Base-by-base conservation (phyloP, 2,113 vertebrate genomes). In the Cathartes aura region DNA sequence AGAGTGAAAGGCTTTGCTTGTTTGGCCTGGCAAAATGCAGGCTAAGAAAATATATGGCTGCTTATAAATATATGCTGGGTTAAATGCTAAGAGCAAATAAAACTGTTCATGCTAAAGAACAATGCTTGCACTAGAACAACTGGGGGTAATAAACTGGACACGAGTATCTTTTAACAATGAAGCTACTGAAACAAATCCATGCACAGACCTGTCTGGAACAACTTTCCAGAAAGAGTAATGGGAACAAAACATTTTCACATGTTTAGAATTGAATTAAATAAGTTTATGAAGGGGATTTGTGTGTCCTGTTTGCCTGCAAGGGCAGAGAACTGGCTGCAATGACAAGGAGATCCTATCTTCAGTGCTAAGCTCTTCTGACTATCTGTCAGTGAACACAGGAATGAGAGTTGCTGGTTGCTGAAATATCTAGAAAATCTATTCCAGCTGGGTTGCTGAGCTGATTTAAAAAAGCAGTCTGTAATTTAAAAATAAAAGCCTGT, bases 341-440 rank as follows among this genome's bases (percentile, higher is more conserved):
- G 89, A 84, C 80, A 55, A 64, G 32, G 29, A 89, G 64, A 87
- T 81, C 27, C 30, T 84, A 78, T 48, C 55, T 81, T 66, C 17
- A 1, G 22, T 20, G 60, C 21, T 91, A 59, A 93, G 47, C 21
- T 52, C 38, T 90, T 93, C 56, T 78, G 76, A 56, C 47, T 55
- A 53, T 23, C 82, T 78, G 59, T 85, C 86, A 95, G n/a, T 60
- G 56, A 95, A 74, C 17, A n/a, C 2, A 2, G 24, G 38, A 87
- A 55, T 52, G 17, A 58, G 27, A 43, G 47, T 23, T 81, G 52
- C 64, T 74, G 15, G 34, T 67, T 63, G 50, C 79, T 83, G 55
- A 92, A 93, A 83, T 78, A 81, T 67, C 71, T 55, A 36, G 53
- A 85, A 93, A 92, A 90, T 83, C 62, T 86, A 19, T 86, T 76